phyloP scores from a whole-genome alignment of 2,113 vertebrate species.

The Pollimyrus isidori region DNA sequence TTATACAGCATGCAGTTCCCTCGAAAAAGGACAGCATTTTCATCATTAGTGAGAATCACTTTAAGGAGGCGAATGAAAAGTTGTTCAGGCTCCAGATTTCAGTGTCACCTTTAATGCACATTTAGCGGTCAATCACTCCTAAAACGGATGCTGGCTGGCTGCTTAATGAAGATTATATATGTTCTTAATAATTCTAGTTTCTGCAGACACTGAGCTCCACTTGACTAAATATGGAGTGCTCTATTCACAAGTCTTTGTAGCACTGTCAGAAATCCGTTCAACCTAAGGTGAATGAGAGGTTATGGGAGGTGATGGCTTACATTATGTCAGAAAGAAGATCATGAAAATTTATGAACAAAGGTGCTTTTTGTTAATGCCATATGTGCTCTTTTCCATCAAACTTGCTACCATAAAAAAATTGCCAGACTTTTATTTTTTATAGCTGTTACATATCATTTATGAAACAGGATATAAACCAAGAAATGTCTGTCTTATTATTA shows the following conservation, averaged over 20 bases:
- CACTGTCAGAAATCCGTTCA: slow-evolving; percentile 41
- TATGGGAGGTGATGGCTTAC: slow-evolving; percentile 15
- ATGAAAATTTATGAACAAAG: background rate
- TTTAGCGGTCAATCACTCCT: slow-evolving; percentile 65
- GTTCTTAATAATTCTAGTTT: slow-evolving; percentile 43
- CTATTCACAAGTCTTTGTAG: slow-evolving; percentile 28
- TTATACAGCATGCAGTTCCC: background rate
- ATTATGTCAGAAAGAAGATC: background rate
- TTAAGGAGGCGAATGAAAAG: background rate
- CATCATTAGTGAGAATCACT: background rate
- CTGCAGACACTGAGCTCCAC: slow-evolving; percentile 50
- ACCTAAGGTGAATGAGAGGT: slow-evolving; percentile 31
- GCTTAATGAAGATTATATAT: slow-evolving; percentile 56
- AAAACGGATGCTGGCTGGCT: slow-evolving; percentile 55
- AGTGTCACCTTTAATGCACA: slow-evolving; percentile 45
- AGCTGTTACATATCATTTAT: background rate
- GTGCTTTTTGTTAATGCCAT: background rate
- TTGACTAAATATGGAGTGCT: slow-evolving; percentile 44
- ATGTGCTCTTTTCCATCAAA: background rate
- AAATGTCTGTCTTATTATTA: background rate
- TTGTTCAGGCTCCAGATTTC: background rate
- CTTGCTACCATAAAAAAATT: background rate
- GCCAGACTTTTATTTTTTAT: background rate
- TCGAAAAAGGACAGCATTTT: background rate
- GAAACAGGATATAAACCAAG: background rate